Base-by-base conservation (phyloP, 30 jellyfish, hydroid and myxozoan genomes). In the Nemopilema nomurai region DNA sequence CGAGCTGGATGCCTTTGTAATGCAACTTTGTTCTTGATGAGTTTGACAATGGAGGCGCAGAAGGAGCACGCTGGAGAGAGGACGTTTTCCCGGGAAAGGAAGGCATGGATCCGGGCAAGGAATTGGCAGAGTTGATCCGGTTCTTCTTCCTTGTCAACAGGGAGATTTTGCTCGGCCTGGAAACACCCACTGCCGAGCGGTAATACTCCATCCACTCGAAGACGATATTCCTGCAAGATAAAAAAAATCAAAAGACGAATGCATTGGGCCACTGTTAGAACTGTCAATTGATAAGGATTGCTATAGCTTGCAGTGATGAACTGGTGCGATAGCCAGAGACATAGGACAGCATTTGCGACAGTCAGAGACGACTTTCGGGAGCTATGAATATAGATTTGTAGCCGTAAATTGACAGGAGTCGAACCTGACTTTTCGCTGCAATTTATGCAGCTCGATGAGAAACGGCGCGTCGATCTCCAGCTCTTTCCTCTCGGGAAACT, bases 161-260 rank as follows among this genome's bases (percentile, higher is more conserved):
- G 27, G 84, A 65, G 0, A 80, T 18, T 49, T 79, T 80, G 26
- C 82, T 21, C n/a, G 96, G 90, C 22, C 86, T 69, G 4, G 87
- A 62, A 22, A 90, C 62, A 24, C 97, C 97, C 4, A 90, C 80
- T 29, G 90, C 87, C 29, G 78, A 62, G 28, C 97, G 90, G 67
- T 91, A 91, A 66, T 84, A 90, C 69, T 91, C 97, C 90, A 91
- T 67, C 97, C 97, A 91, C 19, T 90, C 92, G 49, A 72, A 69
- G 18, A 84, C 84, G 49, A 84, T 70, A 30, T 77, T 83, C 71
- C 97, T 89, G 20, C 8, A 65, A 18, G 21, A 41, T 4, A 13
- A 66, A 80, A 80, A 62, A 63, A 25, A 18, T 21, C 26, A 57
- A 20, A 78, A 53, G 13, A 22, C 8, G 41, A 76, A 31, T 83